Percentiles rank a stretch among this genome's conserved stretches.
phyloP scores from a whole-genome alignment of 1,140 invertebrate genomes.

The Apis laboriosa region DNA sequence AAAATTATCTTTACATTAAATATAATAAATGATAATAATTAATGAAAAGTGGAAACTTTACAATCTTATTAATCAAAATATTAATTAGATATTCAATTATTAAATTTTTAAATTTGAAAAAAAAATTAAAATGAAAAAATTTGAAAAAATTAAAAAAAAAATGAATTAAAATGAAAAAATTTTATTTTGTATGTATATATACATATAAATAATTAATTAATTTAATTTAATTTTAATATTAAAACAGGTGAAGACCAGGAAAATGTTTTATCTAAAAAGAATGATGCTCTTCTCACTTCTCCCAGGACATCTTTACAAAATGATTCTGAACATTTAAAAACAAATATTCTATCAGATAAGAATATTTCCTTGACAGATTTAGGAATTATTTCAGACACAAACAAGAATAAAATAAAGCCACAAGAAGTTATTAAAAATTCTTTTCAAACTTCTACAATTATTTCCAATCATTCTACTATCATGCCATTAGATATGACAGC shows the following conservation, averaged over 20 bases:
- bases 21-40: no score
- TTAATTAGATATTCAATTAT: no score
- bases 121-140: no score
- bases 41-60: no score
- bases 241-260: constrained; percentile 7
- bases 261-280: neutral
- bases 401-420: neutral
- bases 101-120: no score
- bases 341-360: neutral
- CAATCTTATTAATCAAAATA: no score
- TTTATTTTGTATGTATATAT: no score
- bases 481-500: neutral
- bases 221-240: neutral
- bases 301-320: neutral
- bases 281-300: no score
- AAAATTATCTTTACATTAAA: no score
- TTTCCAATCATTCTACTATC: neutral
- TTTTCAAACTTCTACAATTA: neutral
- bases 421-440: neutral
- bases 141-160: no score
- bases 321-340: neutral
- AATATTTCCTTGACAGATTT: no score
- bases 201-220: neutral
- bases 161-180: no score
- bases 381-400: neutral